A percentile compares a stretch with the other conserved stretches of the same genome.
phyloP scores from a whole-genome alignment of 2,888 invertebrate species.

The Drosophila parthenogenetica region DNA sequence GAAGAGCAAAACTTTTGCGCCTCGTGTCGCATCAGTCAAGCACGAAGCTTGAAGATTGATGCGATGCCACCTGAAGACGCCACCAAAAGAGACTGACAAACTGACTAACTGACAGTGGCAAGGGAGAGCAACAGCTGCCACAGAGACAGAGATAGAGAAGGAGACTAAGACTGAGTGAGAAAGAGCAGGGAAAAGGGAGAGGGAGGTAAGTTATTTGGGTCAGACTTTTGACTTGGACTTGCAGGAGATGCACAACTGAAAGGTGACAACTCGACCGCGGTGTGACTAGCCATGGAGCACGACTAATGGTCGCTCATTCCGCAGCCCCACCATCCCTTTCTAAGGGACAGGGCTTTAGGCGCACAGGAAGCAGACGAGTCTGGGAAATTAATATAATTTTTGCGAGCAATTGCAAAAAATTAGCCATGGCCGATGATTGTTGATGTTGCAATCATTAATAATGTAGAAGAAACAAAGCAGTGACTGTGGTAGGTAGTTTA shows the following conservation, averaged over 20 bases:
- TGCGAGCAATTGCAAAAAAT: slow-evolving; percentile 69
- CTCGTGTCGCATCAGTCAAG: slow-evolving; percentile 64
- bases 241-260: slow-evolving; percentile 50
- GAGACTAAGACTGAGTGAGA: neutral
- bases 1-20: slow-evolving; percentile 48
- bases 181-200: neutral
- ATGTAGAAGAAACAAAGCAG: slow-evolving; percentile 17
- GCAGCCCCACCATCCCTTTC: neutral
- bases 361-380: neutral
- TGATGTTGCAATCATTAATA: slow-evolving; percentile 68
- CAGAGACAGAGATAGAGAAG: neutral
- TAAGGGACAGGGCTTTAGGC: neutral
- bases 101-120: slow-evolving; percentile 38
- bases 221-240: slow-evolving; percentile 40
- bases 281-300: slow-evolving; percentile 51
- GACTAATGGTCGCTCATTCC: slow-evolving; percentile 36
- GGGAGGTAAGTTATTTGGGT: slow-evolving; percentile 51
- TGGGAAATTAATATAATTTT: slow-evolving; percentile 62
- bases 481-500: too few relatives aligned
- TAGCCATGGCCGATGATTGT: slow-evolving; percentile 67
- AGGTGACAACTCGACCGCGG: slow-evolving; percentile 56
- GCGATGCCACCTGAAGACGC: slow-evolving; percentile 70
- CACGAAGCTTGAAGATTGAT: slow-evolving; percentile 67
- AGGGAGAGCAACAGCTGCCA: slow-evolving; percentile 56
- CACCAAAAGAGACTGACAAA: neutral